Percentiles rank a stretch among this genome's conserved stretches.
phyloP scores from a whole-genome alignment of 2,888 invertebrate genomes.

The Oligia fasciuncula region DNA sequence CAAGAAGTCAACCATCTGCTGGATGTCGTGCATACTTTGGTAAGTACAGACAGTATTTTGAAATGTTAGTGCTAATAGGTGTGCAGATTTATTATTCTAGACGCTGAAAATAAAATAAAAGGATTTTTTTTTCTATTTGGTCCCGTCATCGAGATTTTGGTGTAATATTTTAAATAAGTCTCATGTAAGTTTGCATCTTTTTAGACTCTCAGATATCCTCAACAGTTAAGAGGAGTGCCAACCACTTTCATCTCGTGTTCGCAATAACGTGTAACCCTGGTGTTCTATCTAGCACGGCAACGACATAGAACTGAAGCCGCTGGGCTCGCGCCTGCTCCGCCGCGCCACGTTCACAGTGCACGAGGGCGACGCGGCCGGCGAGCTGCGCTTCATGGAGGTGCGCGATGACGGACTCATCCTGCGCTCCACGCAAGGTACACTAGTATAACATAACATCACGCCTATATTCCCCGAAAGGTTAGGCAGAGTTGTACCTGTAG shows the following conservation, averaged over 20 bases:
- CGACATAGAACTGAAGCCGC: conserved; percentile 98
- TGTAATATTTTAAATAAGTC: not conserved
- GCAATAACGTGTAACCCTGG: conserved; percentile 10
- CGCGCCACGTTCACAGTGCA: conserved; percentile 99
- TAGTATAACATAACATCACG: not conserved
- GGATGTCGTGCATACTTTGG: conserved; percentile 98
- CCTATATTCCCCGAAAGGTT: no score
- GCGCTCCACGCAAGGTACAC: conserved; percentile 91
- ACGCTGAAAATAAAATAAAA: not conserved
- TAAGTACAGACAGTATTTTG: conserved; percentile 84
- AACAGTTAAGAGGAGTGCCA: not conserved
- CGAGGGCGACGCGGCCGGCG: conserved; percentile 97
- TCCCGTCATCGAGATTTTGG: not conserved
- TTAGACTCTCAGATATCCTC: not conserved
- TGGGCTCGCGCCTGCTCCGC: conserved; percentile 98
- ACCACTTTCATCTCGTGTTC: not conserved
- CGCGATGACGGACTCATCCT: conserved; percentile 98
- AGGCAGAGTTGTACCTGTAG: not conserved
- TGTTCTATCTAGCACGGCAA: conserved; percentile 96
- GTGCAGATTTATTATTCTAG: conserved; percentile 1
- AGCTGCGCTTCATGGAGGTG: conserved; percentile 97
- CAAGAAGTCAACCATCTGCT: conserved; percentile 99
- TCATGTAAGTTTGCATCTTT: not conserved
- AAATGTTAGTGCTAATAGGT: not conserved
- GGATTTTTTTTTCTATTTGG: not conserved